Evolutionary conservation across 2,888 invertebrate species (phyloP).

Genomic region (Timema podura): DNA sequence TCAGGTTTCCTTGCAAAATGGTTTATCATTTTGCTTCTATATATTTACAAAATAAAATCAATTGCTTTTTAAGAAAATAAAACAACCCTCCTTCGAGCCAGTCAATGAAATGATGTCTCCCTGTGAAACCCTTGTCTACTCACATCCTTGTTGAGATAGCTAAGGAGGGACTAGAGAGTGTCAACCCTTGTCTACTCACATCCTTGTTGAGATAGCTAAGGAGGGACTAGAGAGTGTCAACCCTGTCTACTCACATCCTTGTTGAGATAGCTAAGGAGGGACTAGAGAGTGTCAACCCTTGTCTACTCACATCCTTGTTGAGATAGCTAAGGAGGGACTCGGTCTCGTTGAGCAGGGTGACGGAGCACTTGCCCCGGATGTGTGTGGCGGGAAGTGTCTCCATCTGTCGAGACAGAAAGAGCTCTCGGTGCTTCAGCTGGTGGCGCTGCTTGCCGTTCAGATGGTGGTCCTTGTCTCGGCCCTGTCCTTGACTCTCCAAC

Average conservation of each 20-base stretch:
- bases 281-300: conserved; percentile 55
- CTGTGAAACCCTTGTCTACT: conserved; percentile 43
- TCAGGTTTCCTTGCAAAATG: no score
- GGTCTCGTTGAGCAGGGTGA: conserved; percentile 97
- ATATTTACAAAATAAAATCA: no score
- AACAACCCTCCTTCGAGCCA: no score
- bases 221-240: conserved; percentile 76
- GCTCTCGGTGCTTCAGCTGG: conserved; percentile 95
- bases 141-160: conserved; percentile 95
- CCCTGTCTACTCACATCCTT: conserved; percentile 73
- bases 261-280: conserved; percentile 91
- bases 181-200: conserved; percentile 54
- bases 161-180: conserved; percentile 74
- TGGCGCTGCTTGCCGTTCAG: conserved; percentile 72
- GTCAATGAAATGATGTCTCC: no score
- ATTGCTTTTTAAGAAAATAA: no score
- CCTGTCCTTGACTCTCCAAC: conserved; percentile 37
- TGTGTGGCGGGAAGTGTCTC: conserved; percentile 98
- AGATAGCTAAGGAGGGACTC: conserved; percentile 95
- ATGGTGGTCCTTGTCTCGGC: conserved; percentile 33
- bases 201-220: conserved; percentile 95
- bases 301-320: conserved; percentile 80
- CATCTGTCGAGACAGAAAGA: conserved; percentile 95
- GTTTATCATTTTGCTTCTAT: no score
- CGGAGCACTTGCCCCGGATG: conserved; percentile 98